Percentiles rank a stretch among this genome's conserved stretches.
Conservation (phyloP, 2,888 invertebrate genomes). For the Hirtodrosophila histrioides region DNA sequence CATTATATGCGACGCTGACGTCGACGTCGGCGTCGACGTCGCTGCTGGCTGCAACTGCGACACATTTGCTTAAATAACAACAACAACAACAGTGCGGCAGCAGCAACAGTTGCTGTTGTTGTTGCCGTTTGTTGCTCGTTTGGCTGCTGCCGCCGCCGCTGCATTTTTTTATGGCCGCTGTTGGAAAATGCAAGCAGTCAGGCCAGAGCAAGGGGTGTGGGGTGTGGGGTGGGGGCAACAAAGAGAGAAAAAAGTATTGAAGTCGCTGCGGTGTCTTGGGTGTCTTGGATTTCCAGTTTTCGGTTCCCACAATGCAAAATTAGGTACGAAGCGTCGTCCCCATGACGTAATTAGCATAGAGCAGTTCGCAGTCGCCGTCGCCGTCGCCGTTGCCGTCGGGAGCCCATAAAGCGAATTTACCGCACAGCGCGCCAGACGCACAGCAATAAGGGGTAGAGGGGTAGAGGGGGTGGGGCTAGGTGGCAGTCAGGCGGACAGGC, state of each 20-base stretch:
- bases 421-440: constrained; percentile 76
- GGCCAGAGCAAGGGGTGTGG: constrained; percentile 6
- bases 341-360: constrained; percentile 84
- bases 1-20: constrained; percentile 67
- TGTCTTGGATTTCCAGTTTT: constrained; percentile 83
- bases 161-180: constrained; percentile 60
- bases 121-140: constrained; percentile 58
- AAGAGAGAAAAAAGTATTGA: constrained; percentile 40
- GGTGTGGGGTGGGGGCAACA: constrained; percentile 1
- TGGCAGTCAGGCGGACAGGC: constrained; percentile 6
- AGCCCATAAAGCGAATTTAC: constrained; percentile 82
- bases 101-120: constrained; percentile 31
- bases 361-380: constrained; percentile 66
- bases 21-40: constrained; percentile 22
- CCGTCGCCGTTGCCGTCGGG: constrained; percentile 54
- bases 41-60: constrained; percentile 76
- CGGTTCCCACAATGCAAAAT: constrained; percentile 84
- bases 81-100: constrained; percentile 48
- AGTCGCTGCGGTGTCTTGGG: constrained; percentile 61
- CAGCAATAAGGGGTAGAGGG: constrained; percentile 26
- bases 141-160: constrained; percentile 47
- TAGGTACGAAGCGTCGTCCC: constrained; percentile 82
- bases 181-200: constrained; percentile 69
- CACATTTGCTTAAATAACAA: constrained; percentile 80
- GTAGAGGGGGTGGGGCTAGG: constrained; percentile 18